A percentile compares a stretch with the other conserved stretches of the same genome.
Conservation (phyloP, 2,797 vertebrate species). For the Phyllotis vaccarum region DNA sequence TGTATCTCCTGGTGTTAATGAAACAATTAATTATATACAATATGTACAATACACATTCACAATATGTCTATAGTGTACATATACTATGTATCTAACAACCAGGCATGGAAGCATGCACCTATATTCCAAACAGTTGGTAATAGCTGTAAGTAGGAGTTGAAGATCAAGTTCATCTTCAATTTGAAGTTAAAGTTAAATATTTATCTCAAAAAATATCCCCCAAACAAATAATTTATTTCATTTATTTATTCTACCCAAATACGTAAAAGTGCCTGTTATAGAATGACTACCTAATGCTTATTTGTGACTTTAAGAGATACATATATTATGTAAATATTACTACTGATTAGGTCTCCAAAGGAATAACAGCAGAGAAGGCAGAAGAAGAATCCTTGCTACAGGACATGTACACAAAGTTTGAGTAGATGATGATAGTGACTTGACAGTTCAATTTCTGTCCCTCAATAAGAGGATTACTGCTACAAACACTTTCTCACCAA, state of each 20-base stretch:
- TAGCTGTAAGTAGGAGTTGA: neutral
- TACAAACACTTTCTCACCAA: neutral
- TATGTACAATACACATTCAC: neutral
- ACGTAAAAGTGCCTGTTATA: neutral
- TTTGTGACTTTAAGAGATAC: neutral
- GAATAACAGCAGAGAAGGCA: neutral
- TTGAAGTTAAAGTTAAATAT: neutral
- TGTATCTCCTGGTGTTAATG: neutral
- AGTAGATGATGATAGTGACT: neutral
- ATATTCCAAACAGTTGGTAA: neutral
- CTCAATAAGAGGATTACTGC: neutral
- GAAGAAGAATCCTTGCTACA: accelerated
- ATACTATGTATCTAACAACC: neutral
- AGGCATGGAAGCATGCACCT: neutral
- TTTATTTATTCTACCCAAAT: too few relatives aligned
- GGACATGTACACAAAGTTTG: neutral
- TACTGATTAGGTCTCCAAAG: neutral
- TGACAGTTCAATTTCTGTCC: neutral
- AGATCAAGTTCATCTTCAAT: neutral
- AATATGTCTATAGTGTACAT: neutral
- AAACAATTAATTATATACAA: neutral
- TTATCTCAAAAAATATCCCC: neutral
- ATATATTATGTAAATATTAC: accelerated
- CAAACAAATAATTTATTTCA: neutral
- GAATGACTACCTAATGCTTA: neutral